A percentile compares a stretch with the other conserved stretches of the same genome.
Evolutionary conservation across 2,113 vertebrate species (phyloP).

Genomic region (Sakesphorus luctuosus): DNA sequence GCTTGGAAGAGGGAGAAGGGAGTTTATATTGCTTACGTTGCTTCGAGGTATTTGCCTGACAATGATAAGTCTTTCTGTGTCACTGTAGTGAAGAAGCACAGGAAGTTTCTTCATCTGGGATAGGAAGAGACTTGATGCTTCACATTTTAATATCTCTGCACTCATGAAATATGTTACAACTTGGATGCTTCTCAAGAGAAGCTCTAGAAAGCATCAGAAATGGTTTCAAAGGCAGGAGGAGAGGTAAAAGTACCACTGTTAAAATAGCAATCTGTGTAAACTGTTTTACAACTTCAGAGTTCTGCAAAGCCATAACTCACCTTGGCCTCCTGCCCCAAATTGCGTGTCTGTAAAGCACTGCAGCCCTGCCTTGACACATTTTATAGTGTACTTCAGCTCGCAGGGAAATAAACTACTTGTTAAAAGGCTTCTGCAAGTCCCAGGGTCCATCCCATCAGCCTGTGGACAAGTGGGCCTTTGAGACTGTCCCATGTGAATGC

Average conservation of each 20-base stretch:
- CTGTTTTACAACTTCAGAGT: neutral
- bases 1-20: neutral
- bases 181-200: neutral
- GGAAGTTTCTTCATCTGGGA: neutral
- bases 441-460: accelerated
- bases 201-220: neutral
- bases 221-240: neutral
- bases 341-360: neutral
- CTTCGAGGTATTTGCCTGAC: neutral
- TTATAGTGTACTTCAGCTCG: neutral
- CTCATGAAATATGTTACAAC: neutral
- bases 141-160: neutral
- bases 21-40: neutral
- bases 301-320: neutral
- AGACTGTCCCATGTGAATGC: neutral
- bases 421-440: neutral
- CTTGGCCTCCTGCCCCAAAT: neutral
- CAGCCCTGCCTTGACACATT: neutral
- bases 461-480: neutral
- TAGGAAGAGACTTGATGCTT: neutral
- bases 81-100: neutral
- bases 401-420: neutral
- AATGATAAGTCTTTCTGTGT: neutral
- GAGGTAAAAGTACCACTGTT: neutral
- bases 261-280: neutral